Evolutionary conservation across 2,888 invertebrate species (phyloP).

Genomic region (Morinoia aosen): DNA sequence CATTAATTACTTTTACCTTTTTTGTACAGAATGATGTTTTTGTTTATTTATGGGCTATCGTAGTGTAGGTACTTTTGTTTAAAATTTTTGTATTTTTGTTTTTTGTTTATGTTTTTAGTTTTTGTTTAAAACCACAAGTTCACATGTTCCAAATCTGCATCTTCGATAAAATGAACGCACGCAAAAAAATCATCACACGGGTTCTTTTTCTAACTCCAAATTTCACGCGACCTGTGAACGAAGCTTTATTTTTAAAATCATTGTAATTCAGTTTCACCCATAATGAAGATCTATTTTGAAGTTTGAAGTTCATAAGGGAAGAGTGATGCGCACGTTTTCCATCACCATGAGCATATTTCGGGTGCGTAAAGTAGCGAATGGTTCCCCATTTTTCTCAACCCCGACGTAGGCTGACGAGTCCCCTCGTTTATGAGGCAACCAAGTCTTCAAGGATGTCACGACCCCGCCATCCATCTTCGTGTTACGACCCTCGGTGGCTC

Average conservation of each 20-base stretch:
- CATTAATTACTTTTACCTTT: no score
- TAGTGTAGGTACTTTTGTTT: no score
- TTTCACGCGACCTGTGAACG: neutral
- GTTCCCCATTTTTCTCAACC: neutral
- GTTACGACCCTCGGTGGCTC: conserved; percentile 21
- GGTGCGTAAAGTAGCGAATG: neutral
- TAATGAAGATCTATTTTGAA: neutral
- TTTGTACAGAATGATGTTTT: no score
- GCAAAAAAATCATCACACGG: neutral
- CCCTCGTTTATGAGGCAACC: neutral
- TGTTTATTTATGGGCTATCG: no score
- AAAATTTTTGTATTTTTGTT: no score
- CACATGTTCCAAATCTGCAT: no score
- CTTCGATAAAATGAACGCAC: neutral
- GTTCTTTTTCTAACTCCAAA: neutral
- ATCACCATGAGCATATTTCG: neutral
- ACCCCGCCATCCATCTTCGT: neutral
- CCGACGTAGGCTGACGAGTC: neutral
- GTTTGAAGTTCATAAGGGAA: neutral
- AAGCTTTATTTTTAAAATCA: neutral
- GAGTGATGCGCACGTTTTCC: neutral
- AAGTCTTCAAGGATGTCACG: conserved; percentile 7
- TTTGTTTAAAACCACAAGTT: no score
- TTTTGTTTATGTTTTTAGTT: no score
- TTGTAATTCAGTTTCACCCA: neutral